A percentile compares a stretch with the other conserved stretches of the same genome.
Conservation (phyloP, 2,888 invertebrate genomes). For the Imbricaverruca yamaguchii region DNA sequence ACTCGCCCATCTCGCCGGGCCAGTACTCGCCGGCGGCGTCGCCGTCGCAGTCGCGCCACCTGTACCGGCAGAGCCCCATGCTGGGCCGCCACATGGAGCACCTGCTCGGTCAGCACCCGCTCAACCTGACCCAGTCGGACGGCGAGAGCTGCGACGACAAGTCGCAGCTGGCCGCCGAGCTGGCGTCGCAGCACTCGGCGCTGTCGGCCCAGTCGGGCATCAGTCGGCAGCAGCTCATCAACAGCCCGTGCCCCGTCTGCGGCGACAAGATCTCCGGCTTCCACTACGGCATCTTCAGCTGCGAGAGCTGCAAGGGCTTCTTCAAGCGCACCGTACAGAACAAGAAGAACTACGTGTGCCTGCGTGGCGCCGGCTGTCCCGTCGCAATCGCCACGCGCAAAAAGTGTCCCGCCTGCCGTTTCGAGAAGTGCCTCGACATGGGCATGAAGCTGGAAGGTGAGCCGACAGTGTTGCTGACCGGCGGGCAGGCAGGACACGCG, state of each 20-base stretch:
- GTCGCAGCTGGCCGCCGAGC: slow-evolving; percentile 35
- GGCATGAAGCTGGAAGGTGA: slow-evolving; percentile 94
- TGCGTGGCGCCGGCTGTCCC: slow-evolving; percentile 80
- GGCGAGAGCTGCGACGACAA: slow-evolving; percentile 29
- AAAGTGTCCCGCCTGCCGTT: slow-evolving; percentile 94
- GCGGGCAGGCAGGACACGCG: too few species aligned
- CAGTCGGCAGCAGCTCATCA: slow-evolving; percentile 78
- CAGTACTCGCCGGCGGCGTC: slow-evolving; percentile 32
- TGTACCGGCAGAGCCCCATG: slow-evolving; percentile 28
- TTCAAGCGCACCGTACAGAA: slow-evolving; percentile 98
- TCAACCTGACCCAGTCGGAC: slow-evolving; percentile 40
- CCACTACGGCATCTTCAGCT: slow-evolving; percentile 96
- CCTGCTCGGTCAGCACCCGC: slow-evolving; percentile 26
- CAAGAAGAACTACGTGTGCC: slow-evolving; percentile 90
- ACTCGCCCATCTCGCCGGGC: slow-evolving; percentile 31
- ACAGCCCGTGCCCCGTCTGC: slow-evolving; percentile 90
- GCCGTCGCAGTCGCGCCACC: slow-evolving; percentile 17
- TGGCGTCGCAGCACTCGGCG: slow-evolving; percentile 41
- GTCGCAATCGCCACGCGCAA: slow-evolving; percentile 88
- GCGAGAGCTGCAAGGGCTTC: slow-evolving; percentile 96
- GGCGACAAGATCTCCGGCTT: slow-evolving; percentile 94
- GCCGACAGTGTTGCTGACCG: slow-evolving; percentile 3
- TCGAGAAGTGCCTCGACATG: slow-evolving; percentile 88
- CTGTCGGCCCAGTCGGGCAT: slow-evolving; percentile 65
- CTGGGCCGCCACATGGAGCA: slow-evolving; percentile 30